Evolutionary conservation across 2,797 vertebrate genomes (phyloP), one percentile per base, ranked within the genome.

Genomic region (Hoplostethus atlanticus): DNA sequence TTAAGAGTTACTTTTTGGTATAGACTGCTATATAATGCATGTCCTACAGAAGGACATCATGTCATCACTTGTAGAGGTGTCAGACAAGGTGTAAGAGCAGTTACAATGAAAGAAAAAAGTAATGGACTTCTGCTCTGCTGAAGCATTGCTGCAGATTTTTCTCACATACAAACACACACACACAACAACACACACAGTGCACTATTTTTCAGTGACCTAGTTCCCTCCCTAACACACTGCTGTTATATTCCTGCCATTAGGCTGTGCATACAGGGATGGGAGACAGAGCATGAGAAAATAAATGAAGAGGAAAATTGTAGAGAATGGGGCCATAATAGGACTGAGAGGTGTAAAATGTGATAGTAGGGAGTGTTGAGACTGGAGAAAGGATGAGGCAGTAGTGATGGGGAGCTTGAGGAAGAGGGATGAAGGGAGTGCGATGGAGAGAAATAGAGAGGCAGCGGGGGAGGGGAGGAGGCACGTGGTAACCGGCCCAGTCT

Each of bases 381-480:
- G 40, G 5, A 28, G 63, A 46, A 46, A 25, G 64, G 30, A 16
- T 34, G 17, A 44, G n/a, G 53, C 59, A 28, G 44, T 21, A 48
- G 44, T 68, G 63, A 63, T 78, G 25, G 28, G 11, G 12, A 72
- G 79, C 68, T 53, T 69, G 77, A 81, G 62, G 70, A 17, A 7
- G 2, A 74, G 57, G 53, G 48, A 80, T 72, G 53, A 51, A 68
- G 65, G 64, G 62, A 56, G 79, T 48, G 59, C 81, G 86, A 82
- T 80, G 81, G 83, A 84, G 81, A 88, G 68, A 79, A 71, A 63
- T 57, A 76, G 82, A 80, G 79, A 85, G 62, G 81, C 77, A 68
- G 90, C 0, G 91, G 91, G 92, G 90, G 90, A 91, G 84, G 90
- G 91, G 90, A 81, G 58, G 80, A 84, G 63, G 47, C 87, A 85